Evolutionary conservation across 2,888 invertebrate genomes (phyloP), one percentile per base, ranked within the genome.

Genomic region (Leistus spinibarbis): DNA sequence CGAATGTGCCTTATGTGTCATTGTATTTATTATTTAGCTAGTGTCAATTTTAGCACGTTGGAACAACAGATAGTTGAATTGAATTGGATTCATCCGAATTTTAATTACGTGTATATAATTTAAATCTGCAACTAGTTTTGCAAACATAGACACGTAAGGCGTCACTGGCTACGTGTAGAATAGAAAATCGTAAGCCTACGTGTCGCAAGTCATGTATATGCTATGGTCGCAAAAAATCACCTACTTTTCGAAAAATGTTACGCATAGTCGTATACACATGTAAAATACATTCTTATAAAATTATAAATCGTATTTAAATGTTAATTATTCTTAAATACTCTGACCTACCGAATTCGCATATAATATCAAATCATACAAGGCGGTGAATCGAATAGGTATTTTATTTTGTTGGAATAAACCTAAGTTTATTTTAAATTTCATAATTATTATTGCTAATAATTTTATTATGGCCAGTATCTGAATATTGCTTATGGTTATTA

Each of bases 81-180:
- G n/a, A 68, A 68, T 68, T 20, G 69, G 62, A 60, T 60, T 69
- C 60, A 19, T 57, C 69, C 62, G 22, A 69, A 69, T 69, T 69
- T 69, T 40, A 62, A 54, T 57, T 23, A 23, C 64, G 60, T 60
- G 17, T 22, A 22, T 10, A 22, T 10, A 19, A 60, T 60, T 19
- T 4, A 60, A 60, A 60, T 60, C 5, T 20, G 60, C 60, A 60
- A 60, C 60, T 10, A 60, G 19, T 19, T 60, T 60, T 10, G 60
- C 60, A 19, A 60, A 20, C 60, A 60, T 10, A 60, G 60, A 19
- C 20, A 40, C 40, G 13, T 7, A 1, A 40, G n/a, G n/a, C 2
- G 54, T 13, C 54, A 17, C 54, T 13, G 9, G n/a, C 20, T 60
- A 4, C 60, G 22, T 60, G 60, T 20, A 60, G 13, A 20, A 60